A percentile compares a stretch with the other conserved stretches of the same genome.
Conservation (phyloP, 2,888 invertebrate genomes). For the Chalcis sispes region DNA sequence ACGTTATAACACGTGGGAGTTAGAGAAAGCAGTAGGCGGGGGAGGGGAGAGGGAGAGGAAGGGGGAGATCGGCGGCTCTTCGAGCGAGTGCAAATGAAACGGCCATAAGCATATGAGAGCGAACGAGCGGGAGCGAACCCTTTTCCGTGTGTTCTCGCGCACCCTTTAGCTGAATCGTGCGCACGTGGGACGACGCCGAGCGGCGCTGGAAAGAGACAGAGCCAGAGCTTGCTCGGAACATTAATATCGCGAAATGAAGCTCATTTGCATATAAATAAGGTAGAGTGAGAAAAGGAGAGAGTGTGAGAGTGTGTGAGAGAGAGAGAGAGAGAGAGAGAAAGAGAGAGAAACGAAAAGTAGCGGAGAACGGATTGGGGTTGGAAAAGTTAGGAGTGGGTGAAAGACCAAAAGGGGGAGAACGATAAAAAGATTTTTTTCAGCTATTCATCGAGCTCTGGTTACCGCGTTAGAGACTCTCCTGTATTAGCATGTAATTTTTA, state of each 20-base stretch:
- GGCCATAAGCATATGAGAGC: conserved; percentile 72
- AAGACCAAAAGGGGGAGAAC: conserved; percentile 58
- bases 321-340: conserved; percentile 48
- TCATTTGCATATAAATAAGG: conserved; percentile 94
- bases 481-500: no score
- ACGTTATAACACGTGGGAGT: not conserved
- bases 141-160: conserved; percentile 69
- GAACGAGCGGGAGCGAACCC: conserved; percentile 68
- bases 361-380: no score
- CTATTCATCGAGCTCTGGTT: conserved; percentile 31
- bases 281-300: conserved; percentile 71
- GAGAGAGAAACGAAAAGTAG: not conserved
- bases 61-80: not conserved
- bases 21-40: no score
- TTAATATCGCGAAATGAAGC: conserved; percentile 93
- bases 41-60: not conserved
- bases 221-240: conserved; percentile 77
- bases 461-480: no score
- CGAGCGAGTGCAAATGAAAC: conserved; percentile 63
- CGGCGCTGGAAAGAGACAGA: conserved; percentile 30
- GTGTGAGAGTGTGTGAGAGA: conserved; percentile 57
- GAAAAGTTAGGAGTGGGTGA: no score
- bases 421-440: conserved; percentile 15
- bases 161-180: conserved; percentile 51
- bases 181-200: conserved; percentile 16